Conservation (phyloP, 2,888 invertebrate species). For the Eristalis arbustorum region DNA sequence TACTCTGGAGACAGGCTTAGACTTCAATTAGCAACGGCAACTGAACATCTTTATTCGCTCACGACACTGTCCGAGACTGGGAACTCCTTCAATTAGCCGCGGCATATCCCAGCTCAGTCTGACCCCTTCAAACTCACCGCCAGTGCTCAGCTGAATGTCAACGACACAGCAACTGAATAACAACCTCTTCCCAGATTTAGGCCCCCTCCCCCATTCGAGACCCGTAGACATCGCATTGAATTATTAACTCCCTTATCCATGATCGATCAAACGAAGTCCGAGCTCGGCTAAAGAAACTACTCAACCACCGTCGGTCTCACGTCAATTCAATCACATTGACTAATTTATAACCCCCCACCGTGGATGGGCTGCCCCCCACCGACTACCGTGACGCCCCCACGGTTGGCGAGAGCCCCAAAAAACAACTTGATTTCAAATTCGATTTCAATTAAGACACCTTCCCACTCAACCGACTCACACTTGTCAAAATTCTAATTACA, state of each 20-base stretch:
- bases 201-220: not conserved
- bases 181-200: not conserved
- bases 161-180: not conserved
- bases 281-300: constrained; percentile 40
- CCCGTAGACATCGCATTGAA: constrained; percentile 31
- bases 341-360: constrained; percentile 55
- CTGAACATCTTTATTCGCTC: too few relatives aligned
- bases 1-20: too few relatives aligned
- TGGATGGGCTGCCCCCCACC: not conserved
- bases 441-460: constrained; percentile 67
- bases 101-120: too few relatives aligned
- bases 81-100: too few relatives aligned
- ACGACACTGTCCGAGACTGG: too few relatives aligned
- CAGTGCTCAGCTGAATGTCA: not conserved
- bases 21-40: too few relatives aligned
- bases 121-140: not conserved
- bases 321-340: constrained; percentile 51
- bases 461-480: constrained; percentile 41
- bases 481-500: constrained; percentile 69
- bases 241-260: constrained; percentile 55
- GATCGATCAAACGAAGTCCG: constrained; percentile 55
- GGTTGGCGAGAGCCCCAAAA: not conserved
- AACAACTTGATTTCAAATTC: constrained; percentile 67
- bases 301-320: constrained; percentile 24
- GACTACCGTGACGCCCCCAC: not conserved